Conservation (phyloP, 2,113 vertebrate genomes). For the Calcarius ornatus region DNA sequence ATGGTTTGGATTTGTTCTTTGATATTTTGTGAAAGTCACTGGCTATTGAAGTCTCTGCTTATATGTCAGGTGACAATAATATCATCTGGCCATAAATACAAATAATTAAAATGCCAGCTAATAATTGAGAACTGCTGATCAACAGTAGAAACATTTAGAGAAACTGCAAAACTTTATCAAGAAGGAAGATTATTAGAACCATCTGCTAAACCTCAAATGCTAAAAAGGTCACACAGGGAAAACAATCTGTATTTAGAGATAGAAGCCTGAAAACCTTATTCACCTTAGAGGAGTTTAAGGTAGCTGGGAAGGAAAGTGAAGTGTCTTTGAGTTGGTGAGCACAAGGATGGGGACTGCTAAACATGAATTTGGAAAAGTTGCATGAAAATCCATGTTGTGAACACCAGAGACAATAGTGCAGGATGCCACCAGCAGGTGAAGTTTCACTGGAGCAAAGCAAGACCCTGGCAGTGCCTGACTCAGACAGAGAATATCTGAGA, state of each 20-base stretch:
- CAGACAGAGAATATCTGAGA: not conserved
- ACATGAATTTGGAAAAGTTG: not conserved
- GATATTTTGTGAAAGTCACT: not conserved
- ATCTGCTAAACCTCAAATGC: not conserved
- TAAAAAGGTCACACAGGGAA: not conserved
- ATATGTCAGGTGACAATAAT: not conserved
- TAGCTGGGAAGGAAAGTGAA: not conserved
- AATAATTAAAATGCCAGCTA: not conserved
- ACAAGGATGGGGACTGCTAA: not conserved
- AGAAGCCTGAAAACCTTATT: not conserved
- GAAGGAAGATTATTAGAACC: not conserved
- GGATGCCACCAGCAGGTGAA: not conserved
- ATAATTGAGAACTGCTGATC: not conserved
- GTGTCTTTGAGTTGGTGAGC: fast-evolving
- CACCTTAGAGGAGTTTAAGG: not conserved
- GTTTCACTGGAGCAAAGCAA: not conserved
- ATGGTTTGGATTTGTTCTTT: not conserved
- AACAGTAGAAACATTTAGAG: not conserved
- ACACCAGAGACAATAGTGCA: not conserved
- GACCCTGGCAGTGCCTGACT: not conserved
- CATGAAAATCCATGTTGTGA: not conserved
- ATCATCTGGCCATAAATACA: not conserved
- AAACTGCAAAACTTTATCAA: not conserved
- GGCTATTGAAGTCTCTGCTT: not conserved
- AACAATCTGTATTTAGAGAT: not conserved